Evolutionary conservation across 2,113 vertebrate species (phyloP).

Genomic region (Heloderma charlesbogerti): DNA sequence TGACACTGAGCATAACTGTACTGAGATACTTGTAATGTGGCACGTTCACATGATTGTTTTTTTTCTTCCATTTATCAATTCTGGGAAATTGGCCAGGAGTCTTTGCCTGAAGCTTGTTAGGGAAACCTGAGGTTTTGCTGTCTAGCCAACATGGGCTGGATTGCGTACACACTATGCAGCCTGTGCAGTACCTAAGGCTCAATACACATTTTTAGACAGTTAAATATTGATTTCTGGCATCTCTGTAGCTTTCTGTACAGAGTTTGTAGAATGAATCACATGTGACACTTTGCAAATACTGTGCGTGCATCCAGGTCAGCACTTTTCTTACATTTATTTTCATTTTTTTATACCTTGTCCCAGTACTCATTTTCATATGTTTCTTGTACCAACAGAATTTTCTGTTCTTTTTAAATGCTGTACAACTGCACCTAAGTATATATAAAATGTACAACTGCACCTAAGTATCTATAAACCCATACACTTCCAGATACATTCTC

Average conservation of each 20-base stretch:
- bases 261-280: background rate
- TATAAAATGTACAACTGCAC: no score
- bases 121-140: background rate
- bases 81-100: background rate
- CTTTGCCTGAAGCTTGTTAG: background rate
- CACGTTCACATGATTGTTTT: background rate
- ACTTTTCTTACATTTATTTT: background rate
- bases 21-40: background rate
- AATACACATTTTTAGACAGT: background rate
- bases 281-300: background rate
- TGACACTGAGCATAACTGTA: background rate
- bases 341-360: no score
- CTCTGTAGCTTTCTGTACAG: background rate
- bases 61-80: background rate
- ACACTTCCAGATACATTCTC: background rate
- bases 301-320: background rate
- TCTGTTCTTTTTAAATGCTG: background rate
- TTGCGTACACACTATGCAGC: background rate
- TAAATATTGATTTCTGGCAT: background rate
- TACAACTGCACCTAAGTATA: background rate
- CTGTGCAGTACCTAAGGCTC: background rate
- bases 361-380: background rate
- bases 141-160: background rate
- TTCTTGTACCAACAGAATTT: background rate
- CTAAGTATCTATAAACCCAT: background rate